These are phyloP conservation scores for Fragum fragum DNA, from an alignment of 2,888 invertebrate species.

Conservation along the genomic window DNA sequence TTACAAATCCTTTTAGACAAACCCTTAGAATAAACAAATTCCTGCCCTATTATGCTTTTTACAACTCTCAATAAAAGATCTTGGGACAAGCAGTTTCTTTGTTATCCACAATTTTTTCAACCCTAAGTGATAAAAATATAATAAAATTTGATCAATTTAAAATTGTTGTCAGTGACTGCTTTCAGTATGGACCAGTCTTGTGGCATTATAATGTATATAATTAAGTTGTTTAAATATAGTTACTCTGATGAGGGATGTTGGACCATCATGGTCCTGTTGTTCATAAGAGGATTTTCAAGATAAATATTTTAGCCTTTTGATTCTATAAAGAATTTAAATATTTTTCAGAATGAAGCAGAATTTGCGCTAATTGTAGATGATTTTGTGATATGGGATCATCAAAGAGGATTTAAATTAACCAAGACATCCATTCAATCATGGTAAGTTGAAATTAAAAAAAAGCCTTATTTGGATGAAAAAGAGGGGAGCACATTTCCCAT, in stretches of 20 bases:
- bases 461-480: too few relatives aligned
- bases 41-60: too few relatives aligned
- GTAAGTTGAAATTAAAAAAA: too few relatives aligned
- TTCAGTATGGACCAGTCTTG: not conserved
- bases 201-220: not conserved
- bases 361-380: not conserved
- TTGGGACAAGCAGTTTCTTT: too few relatives aligned
- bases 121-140: not conserved
- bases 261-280: not conserved
- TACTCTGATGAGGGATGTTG: not conserved
- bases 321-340: too few relatives aligned
- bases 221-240: not conserved
- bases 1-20: too few relatives aligned
- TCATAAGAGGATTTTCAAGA: too few relatives aligned
- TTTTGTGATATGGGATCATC: conserved; percentile 18
- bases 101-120: too few relatives aligned
- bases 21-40: too few relatives aligned
- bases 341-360: conserved; percentile 9
- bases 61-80: not conserved
- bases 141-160: not conserved
- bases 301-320: too few relatives aligned
- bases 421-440: conserved; percentile 1
- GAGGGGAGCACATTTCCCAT: too few relatives aligned
- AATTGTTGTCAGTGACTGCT: too few relatives aligned
- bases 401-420: not conserved